Conservation (phyloP, 2,113 vertebrate species). For the Anhinga anhinga region DNA sequence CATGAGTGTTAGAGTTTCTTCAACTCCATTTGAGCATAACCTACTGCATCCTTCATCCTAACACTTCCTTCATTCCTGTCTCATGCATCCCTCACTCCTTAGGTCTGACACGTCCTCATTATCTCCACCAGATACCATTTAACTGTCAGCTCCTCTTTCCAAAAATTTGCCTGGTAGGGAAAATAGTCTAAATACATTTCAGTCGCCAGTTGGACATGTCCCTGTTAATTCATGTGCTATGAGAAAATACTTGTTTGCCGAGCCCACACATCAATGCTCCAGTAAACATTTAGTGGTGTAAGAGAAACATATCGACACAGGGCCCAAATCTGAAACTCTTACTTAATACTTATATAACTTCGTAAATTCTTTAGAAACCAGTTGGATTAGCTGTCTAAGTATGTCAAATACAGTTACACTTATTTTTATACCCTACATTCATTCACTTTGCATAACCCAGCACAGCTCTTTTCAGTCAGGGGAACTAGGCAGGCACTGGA, state of each 20-base stretch:
- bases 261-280: background rate
- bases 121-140: background rate
- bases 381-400: background rate
- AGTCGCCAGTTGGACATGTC: background rate
- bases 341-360: background rate
- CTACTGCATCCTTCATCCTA: background rate
- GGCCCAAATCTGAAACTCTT: background rate
- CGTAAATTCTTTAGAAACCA: background rate
- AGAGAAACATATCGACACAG: background rate
- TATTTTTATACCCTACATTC: background rate
- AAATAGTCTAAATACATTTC: background rate
- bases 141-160: background rate
- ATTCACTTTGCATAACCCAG: background rate
- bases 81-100: background rate
- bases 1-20: background rate
- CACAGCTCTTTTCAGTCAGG: background rate
- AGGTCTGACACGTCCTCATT: background rate
- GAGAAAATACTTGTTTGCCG: background rate
- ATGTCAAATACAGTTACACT: background rate
- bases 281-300: background rate
- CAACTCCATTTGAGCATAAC: background rate
- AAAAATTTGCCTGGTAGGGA: background rate
- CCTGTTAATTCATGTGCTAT: background rate
- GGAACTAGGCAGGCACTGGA: background rate
- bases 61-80: background rate